Evolutionary conservation across 2,797 vertebrate genomes (phyloP).

Genomic region (Melanotaenia trifasciata): DNA sequence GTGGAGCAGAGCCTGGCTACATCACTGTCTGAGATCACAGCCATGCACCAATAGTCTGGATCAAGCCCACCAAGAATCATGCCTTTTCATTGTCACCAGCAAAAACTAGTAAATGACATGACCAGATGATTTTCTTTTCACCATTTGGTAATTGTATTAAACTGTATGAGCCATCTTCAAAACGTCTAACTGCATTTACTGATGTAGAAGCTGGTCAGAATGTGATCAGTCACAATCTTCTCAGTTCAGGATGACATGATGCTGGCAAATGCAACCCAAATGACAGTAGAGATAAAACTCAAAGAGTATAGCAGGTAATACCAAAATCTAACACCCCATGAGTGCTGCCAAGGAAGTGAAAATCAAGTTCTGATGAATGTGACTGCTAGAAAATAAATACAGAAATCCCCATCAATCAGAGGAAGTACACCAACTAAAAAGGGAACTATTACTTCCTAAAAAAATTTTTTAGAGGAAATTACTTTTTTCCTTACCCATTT

Average conservation of each 20-base stretch:
- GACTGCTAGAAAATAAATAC: constrained; percentile 28
- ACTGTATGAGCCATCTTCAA: constrained; percentile 13
- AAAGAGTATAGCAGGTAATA: not conserved
- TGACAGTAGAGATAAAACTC: constrained; percentile 5
- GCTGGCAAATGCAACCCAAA: not conserved
- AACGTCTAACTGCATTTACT: constrained; percentile 19
- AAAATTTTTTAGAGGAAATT: constrained; percentile 5
- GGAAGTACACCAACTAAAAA: constrained; percentile 65
- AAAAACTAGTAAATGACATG: constrained; percentile 49
- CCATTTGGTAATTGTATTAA: constrained; percentile 18
- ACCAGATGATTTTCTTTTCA: constrained; percentile 38
- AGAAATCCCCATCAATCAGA: constrained; percentile 48
- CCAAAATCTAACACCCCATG: constrained; percentile 10
- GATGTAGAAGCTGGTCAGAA: not conserved
- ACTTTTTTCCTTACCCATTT: constrained; percentile 78
- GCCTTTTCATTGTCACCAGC: constrained; percentile 51
- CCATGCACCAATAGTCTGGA: constrained; percentile 60
- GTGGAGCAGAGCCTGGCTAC: constrained; percentile 56
- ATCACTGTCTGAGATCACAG: constrained; percentile 75
- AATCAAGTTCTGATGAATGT: constrained; percentile 33
- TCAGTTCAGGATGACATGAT: constrained; percentile 13
- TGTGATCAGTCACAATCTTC: not conserved
- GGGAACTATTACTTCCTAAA: constrained; percentile 72
- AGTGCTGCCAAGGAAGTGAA: constrained; percentile 19
- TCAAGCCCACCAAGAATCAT: constrained; percentile 57